Conservation (phyloP, 2,113 vertebrate genomes). For the Ginglymostoma cirratum region DNA sequence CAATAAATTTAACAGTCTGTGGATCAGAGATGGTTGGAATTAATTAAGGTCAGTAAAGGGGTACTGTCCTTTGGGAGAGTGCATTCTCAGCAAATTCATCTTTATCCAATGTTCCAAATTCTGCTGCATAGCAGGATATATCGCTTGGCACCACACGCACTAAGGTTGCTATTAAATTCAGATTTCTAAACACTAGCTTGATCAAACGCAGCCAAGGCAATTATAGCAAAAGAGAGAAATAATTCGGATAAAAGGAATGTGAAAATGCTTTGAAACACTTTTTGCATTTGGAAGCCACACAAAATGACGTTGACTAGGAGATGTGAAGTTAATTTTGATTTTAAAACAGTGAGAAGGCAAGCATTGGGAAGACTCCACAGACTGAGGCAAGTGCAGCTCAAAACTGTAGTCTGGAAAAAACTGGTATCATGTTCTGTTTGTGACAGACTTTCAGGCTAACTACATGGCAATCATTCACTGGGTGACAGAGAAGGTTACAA, state of each 20-base stretch:
- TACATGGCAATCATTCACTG: background rate
- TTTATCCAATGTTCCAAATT: background rate
- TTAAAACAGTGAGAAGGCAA: background rate
- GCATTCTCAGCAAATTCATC: background rate
- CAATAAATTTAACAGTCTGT: background rate
- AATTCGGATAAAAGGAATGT: background rate
- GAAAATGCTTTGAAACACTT: background rate
- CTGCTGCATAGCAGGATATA: background rate
- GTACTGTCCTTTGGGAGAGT: background rate
- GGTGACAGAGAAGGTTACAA: background rate
- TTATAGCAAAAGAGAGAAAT: background rate
- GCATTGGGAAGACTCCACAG: background rate
- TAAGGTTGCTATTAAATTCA: background rate
- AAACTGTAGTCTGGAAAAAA: background rate
- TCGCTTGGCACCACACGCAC: background rate
- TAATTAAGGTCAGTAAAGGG: background rate
- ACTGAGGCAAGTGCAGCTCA: background rate
- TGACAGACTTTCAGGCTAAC: background rate
- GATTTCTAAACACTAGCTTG: background rate
- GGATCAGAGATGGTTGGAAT: background rate
- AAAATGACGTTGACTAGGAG: background rate
- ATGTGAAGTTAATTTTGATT: background rate
- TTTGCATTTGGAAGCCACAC: background rate
- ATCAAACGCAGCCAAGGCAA: background rate
- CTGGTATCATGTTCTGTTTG: background rate